phyloP scores from a whole-genome alignment of 2,888 invertebrate genomes.

The Chalcosyrphus nemorum region DNA sequence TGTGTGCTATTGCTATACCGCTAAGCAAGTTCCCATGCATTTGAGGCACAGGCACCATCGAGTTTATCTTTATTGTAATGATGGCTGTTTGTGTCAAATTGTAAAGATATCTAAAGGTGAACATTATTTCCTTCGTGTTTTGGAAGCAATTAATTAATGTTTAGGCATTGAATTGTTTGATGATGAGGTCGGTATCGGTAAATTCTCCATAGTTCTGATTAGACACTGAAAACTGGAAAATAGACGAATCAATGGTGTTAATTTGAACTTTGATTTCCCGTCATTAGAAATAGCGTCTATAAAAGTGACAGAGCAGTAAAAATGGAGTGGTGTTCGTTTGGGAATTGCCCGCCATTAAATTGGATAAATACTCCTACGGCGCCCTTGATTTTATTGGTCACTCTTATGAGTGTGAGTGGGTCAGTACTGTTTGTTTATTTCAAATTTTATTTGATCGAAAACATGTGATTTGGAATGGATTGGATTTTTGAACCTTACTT shows the following conservation, averaged over 20 bases:
- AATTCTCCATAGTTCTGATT: neutral
- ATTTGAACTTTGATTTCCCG: conserved; percentile 24
- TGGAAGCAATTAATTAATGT: conserved; percentile 22
- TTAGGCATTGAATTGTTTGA: neutral
- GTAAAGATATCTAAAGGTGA: conserved; percentile 36
- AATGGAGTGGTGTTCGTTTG: neutral
- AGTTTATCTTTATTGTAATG: conserved; percentile 52
- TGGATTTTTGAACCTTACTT: neutral
- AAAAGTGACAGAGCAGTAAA: neutral
- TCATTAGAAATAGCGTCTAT: neutral
- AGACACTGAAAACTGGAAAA: neutral
- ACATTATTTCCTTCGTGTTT: conserved; percentile 10
- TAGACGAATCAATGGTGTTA: neutral
- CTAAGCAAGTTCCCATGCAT: conserved; percentile 22
- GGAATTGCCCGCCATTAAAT: neutral
- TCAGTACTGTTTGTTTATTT: neutral
- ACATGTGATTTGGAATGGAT: neutral
- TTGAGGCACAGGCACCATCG: neutral
- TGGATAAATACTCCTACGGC: neutral
- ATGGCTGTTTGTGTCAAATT: conserved; percentile 28
- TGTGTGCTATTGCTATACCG: neutral
- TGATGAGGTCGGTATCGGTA: neutral
- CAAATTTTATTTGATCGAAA: neutral
- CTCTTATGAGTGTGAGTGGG: neutral
- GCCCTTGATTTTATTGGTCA: neutral